Evolutionary conservation across 1,140 invertebrate species (phyloP), one percentile per base, ranked within the genome.

Genomic region (Listronotus bonariensis): DNA sequence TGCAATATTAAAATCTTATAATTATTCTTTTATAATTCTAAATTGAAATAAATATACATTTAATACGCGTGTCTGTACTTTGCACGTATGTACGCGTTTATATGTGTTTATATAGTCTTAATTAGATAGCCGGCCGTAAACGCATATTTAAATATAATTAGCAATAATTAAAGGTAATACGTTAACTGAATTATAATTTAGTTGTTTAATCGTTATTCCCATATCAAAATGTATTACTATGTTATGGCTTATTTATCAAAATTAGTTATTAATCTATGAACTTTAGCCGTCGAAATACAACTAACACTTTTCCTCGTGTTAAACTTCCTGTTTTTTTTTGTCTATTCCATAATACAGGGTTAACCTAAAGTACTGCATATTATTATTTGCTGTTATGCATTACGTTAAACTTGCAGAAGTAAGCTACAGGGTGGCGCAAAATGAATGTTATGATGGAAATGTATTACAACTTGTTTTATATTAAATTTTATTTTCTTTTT

Each of bases 61-160:
- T 55, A 54, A 54, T 17, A 61, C 58, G 58, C 58, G 46, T 61
- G 17, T 52, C 45, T 55, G 60, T 63, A 63, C 60, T 63, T 63
- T 54, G 49, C 51, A 63, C 60, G 42, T 54, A 63, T 55, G 15
- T 43, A 55, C 34, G 18, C 20, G 20, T 26, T 26, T 26, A 26
- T 26, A 26, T 26, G 20, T 26, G 20, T 17, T 14, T 52, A 61
- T 53, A 61, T 53, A 26, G 49, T 63, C 31, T 63, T 63, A 63
- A 63, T 63, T 63, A 55, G 40, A 63, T 46, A 45, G 11, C 12
- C 10, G 45, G 26, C 18, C 40, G 11, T 63, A 63, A 54, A 63
- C 60, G 60, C 41, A 55, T 48, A 55, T 26, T 63, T 63, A 63
- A 63, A 55, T 48, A 53, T 53, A 63, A 63, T 63, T 63, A 55